phyloP scores from a whole-genome alignment of 2,888 invertebrate species.

The Tinea pellionella region DNA sequence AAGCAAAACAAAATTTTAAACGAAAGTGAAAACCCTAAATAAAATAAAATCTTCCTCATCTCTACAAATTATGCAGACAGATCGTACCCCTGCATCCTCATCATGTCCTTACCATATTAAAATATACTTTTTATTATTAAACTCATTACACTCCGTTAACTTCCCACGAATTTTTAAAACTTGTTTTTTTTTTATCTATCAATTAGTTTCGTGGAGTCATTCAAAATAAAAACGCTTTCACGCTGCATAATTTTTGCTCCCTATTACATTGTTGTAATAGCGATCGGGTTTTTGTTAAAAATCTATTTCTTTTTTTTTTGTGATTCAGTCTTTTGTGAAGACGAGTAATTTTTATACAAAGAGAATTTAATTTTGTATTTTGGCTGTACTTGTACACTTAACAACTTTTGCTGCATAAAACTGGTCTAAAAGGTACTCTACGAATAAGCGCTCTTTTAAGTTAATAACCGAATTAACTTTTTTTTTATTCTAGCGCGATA shows the following conservation, averaged over 20 bases:
- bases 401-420: too few relatives aligned
- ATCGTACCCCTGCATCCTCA: constrained; percentile 50
- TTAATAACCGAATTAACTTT: too few relatives aligned
- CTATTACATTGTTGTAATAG: constrained; percentile 21
- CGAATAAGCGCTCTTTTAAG: too few relatives aligned
- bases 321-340: too few relatives aligned
- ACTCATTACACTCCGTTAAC: constrained; percentile 49
- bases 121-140: constrained; percentile 44
- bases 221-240: constrained; percentile 51
- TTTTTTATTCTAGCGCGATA: too few relatives aligned
- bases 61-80: constrained; percentile 22
- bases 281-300: constrained; percentile 20
- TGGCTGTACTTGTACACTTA: too few relatives aligned
- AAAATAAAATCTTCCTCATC: constrained; percentile 57
- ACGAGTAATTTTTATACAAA: too few relatives aligned
- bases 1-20: too few relatives aligned
- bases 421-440: too few relatives aligned
- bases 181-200: constrained; percentile 37
- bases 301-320: neutral
- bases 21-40: constrained; percentile 22
- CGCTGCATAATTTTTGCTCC: constrained; percentile 56
- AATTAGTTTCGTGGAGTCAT: constrained; percentile 46
- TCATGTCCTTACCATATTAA: constrained; percentile 46
- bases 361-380: too few relatives aligned
- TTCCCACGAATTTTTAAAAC: constrained; percentile 50